Conservation (phyloP, 2,113 vertebrate species). For the Malurus melanocephalus region DNA sequence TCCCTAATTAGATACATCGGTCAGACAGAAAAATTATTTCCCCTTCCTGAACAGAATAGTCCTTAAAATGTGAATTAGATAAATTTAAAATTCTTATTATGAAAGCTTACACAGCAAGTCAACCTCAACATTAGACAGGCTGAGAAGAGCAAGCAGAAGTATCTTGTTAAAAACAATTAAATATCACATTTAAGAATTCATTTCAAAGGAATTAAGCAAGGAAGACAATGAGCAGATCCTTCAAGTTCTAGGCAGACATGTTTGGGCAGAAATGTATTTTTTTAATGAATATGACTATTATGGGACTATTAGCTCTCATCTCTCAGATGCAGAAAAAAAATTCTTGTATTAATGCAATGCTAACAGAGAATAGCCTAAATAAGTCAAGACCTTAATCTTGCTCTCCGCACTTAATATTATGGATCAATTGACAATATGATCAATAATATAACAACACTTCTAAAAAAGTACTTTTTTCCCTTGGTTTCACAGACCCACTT, state of each 20-base stretch:
- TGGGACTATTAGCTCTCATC: background rate
- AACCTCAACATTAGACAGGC: background rate
- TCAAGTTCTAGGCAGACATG: background rate
- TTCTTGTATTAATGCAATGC: background rate
- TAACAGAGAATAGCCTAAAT: background rate
- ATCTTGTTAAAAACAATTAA: background rate
- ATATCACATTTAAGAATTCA: background rate
- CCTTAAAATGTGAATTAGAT: background rate
- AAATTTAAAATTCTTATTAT: background rate
- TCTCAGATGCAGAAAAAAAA: background rate
- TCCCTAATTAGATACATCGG: background rate
- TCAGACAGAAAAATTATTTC: background rate
- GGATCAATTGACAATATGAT: background rate
- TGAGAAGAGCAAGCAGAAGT: conserved; percentile 1
- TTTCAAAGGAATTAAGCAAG: background rate
- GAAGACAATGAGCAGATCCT: background rate
- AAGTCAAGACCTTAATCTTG: background rate
- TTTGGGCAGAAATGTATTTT: background rate
- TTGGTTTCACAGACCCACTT: background rate
- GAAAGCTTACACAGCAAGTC: background rate
- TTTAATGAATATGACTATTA: background rate
- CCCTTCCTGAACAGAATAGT: background rate
- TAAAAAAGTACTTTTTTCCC: background rate
- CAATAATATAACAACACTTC: background rate
- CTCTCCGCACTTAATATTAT: background rate